These are phyloP conservation scores for Hyppa rectilinea DNA, from an alignment of 2,888 invertebrate species.

Conservation along the genomic window DNA sequence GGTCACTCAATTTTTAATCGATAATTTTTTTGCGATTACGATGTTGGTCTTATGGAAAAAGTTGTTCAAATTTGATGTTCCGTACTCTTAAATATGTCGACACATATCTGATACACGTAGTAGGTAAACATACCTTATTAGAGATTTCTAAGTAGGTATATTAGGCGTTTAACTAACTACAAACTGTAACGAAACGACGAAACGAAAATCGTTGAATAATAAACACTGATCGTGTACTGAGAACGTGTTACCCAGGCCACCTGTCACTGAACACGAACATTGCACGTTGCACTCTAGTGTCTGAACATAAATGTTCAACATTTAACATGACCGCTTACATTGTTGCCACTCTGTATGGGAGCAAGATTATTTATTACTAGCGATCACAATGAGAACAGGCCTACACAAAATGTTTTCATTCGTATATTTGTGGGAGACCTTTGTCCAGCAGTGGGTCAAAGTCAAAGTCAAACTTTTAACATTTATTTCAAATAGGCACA, in stretches of 20 bases:
- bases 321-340: constrained; percentile 44
- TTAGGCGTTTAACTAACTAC: background rate
- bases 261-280: constrained; percentile 53
- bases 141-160: constrained; percentile 9
- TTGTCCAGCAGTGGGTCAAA: background rate
- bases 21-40: too few species aligned
- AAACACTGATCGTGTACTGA: constrained; percentile 42
- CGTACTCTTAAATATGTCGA: too few species aligned
- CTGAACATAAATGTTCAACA: constrained; percentile 41
- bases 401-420: background rate
- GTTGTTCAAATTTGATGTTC: too few species aligned
- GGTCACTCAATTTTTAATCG: too few species aligned
- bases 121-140: background rate
- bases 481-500: too few species aligned
- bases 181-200: constrained; percentile 2
- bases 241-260: constrained; percentile 46
- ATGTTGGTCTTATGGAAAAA: too few species aligned
- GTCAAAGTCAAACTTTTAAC: too few species aligned
- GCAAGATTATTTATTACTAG: constrained; percentile 31
- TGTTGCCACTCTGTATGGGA: constrained; percentile 15
- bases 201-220: constrained; percentile 47
- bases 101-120: too few species aligned
- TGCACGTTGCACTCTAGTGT: constrained; percentile 51
- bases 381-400: constrained; percentile 1
- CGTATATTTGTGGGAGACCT: background rate